A percentile compares a stretch with the other conserved stretches of the same genome.
Evolutionary conservation across 2,888 invertebrate genomes (phyloP).

Genomic region (Microdon myrmicae): DNA sequence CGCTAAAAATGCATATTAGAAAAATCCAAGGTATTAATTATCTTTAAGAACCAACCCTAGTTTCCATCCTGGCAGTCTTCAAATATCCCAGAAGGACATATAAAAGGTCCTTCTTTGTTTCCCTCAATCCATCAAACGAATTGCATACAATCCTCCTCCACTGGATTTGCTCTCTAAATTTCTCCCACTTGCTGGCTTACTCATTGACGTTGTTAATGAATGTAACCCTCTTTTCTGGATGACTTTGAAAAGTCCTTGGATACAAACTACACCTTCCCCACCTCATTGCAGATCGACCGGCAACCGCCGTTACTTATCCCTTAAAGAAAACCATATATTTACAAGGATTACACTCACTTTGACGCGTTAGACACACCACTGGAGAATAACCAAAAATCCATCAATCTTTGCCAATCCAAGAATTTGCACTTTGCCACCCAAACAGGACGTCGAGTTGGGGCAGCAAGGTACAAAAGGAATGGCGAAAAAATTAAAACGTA

Average conservation of each 20-base stretch:
- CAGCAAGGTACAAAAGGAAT: too few species aligned
- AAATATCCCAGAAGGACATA: too few species aligned
- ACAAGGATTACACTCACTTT: constrained; percentile 47
- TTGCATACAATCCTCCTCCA: too few species aligned
- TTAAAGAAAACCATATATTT: constrained; percentile 46
- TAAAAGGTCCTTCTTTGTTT: too few species aligned
- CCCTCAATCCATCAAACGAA: too few species aligned
- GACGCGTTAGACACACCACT: constrained; percentile 46
- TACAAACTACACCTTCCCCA: not conserved
- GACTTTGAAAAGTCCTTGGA: constrained; percentile 25
- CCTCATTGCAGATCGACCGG: constrained; percentile 2
- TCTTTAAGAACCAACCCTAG: too few species aligned
- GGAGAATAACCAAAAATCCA: constrained; percentile 44
- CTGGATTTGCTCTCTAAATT: too few species aligned
- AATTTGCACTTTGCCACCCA: constrained; percentile 29
- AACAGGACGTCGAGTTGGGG: constrained; percentile 26
- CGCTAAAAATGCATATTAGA: too few species aligned
- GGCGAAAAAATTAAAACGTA: too few species aligned
- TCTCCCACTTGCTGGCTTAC: too few species aligned
- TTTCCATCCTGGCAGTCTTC: too few species aligned
- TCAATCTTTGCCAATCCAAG: constrained; percentile 48
- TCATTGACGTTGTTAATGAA: constrained; percentile 45
- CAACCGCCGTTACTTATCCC: constrained; percentile 31
- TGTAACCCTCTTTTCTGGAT: constrained; percentile 1
- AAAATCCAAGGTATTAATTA: too few species aligned